Percentiles rank a stretch among this genome's conserved stretches.
phyloP scores from a whole-genome alignment of 2,888 invertebrate species.

The Stenurella melanura region DNA sequence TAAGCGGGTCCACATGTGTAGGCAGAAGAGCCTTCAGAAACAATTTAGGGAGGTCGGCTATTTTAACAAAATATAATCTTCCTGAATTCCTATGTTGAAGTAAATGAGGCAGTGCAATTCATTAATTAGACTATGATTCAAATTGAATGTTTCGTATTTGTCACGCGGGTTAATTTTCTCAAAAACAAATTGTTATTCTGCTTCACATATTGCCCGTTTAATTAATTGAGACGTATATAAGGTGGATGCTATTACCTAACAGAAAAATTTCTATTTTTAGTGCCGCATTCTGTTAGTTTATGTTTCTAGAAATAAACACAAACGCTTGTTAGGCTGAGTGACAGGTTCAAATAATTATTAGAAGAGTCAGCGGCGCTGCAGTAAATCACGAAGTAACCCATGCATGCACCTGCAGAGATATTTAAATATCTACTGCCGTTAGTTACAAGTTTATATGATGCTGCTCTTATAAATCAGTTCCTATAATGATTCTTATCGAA shows the following conservation, averaged over 20 bases:
- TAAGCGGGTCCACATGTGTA: slow-evolving; percentile 29
- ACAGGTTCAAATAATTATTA: slow-evolving; percentile 10
- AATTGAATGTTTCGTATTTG: slow-evolving; percentile 23
- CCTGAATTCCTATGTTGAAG: slow-evolving; percentile 41
- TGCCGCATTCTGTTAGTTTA: not conserved
- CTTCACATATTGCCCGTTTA: slow-evolving; percentile 29
- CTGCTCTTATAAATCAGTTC: too few relatives aligned
- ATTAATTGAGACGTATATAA: slow-evolving; percentile 33
- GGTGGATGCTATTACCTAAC: slow-evolving; percentile 18
- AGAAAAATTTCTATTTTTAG: slow-evolving; percentile 27
- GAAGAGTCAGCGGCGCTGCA: not conserved
- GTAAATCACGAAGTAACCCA: too few relatives aligned
- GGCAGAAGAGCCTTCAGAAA: slow-evolving; percentile 42
- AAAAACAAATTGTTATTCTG: slow-evolving; percentile 44
- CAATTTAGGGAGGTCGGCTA: slow-evolving; percentile 48
- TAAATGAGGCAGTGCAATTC: slow-evolving; percentile 38
- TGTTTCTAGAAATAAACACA: slow-evolving; percentile 26
- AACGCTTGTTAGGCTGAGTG: slow-evolving; percentile 6
- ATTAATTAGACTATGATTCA: slow-evolving; percentile 38
- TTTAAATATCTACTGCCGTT: too few relatives aligned
- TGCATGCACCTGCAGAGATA: too few relatives aligned
- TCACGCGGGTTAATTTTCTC: slow-evolving; percentile 10
- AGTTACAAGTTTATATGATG: too few relatives aligned
- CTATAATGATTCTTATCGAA: too few relatives aligned
- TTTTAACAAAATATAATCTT: slow-evolving; percentile 44